These are phyloP conservation scores for Ecliptopera silaceata DNA, from an alignment of 2,888 invertebrate species.

Conservation along the genomic window DNA sequence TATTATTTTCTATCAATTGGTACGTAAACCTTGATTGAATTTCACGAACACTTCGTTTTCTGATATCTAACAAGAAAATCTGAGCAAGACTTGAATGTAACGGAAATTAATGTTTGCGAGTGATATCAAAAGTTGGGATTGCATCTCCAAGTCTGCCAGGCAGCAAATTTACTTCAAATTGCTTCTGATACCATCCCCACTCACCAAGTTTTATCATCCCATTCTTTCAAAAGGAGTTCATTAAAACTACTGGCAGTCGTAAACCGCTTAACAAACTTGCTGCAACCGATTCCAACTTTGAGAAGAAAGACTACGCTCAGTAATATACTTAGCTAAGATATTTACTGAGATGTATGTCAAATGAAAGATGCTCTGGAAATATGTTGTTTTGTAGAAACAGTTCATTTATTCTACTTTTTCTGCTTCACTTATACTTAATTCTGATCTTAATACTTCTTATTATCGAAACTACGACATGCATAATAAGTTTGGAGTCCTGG, in stretches of 20 bases:
- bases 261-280: conserved; percentile 10
- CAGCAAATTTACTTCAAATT: conserved; percentile 23
- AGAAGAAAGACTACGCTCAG: neutral
- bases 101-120: conserved; percentile 27
- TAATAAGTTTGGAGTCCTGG: no score
- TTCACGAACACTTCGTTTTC: no score
- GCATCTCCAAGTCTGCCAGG: conserved; percentile 20
- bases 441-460: no score
- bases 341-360: no score
- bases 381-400: no score
- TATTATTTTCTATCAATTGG: no score
- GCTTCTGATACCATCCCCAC: conserved; percentile 10
- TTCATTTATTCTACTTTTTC: no score
- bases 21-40: no score
- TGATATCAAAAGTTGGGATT: conserved; percentile 25
- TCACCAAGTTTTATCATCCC: conserved; percentile 2
- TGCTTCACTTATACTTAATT: no score
- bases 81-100: conserved; percentile 10
- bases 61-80: conserved; percentile 1
- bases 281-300: neutral
- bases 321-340: no score
- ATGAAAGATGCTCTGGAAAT: no score
- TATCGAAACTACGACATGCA: no score
- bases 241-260: conserved; percentile 14
- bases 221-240: conserved; percentile 16